These are phyloP conservation scores for Ladona fulva DNA, from an alignment of 1,140 invertebrate species.

Conservation along the genomic window DNA sequence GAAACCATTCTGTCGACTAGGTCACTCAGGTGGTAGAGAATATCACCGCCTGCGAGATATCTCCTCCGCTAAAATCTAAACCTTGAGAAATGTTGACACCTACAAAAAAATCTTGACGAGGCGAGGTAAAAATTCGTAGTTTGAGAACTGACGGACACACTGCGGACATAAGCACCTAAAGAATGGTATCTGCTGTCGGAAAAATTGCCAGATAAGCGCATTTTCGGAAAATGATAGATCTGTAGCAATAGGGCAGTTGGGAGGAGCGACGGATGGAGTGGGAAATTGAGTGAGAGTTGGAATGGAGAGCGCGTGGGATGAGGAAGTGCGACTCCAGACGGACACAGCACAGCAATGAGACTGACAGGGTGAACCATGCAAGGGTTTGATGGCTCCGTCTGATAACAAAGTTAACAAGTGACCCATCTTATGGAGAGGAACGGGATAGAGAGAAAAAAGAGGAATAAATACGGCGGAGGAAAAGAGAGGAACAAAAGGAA, in stretches of 20 bases:
- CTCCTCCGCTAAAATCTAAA: too few species aligned
- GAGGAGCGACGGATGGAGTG: not conserved
- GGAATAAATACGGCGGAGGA: not conserved
- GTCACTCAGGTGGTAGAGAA: too few species aligned
- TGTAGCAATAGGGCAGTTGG: not conserved
- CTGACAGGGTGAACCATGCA: not conserved
- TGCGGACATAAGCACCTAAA: too few species aligned
- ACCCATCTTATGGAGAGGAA: not conserved
- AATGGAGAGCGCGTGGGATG: not conserved
- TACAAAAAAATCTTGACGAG: too few species aligned
- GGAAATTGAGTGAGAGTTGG: not conserved
- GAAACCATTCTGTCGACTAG: too few species aligned
- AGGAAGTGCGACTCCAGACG: not conserved
- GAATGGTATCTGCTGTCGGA: too few species aligned
- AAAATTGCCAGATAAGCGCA: too few species aligned
- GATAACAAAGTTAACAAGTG: conserved; percentile 1
- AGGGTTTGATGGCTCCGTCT: not conserved
- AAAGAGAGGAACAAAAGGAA: not conserved
- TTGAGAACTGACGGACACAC: too few species aligned
- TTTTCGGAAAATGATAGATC: too few species aligned
- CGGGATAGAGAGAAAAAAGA: not conserved
- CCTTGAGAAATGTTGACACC: too few species aligned
- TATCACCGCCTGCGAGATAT: too few species aligned
- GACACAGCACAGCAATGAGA: not conserved
- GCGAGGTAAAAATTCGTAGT: too few species aligned